Evolutionary conservation across 2,797 vertebrate genomes (phyloP).

Genomic region (Catharus ustulatus): DNA sequence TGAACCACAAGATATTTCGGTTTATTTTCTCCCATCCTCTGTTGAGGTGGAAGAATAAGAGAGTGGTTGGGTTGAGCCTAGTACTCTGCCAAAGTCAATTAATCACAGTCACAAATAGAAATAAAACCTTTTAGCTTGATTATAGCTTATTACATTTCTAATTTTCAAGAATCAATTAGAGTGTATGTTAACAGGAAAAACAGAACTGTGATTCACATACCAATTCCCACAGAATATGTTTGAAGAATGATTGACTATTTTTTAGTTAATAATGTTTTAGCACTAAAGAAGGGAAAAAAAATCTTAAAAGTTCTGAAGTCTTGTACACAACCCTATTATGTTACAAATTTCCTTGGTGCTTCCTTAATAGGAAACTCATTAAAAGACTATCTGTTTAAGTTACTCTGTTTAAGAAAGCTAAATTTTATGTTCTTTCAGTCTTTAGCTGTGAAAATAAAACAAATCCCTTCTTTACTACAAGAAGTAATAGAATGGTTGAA

Average conservation of each 20-base stretch:
- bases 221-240: background rate
- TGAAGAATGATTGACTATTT: background rate
- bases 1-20: background rate
- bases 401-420: background rate
- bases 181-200: background rate
- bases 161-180: background rate
- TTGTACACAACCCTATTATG: background rate
- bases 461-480: background rate
- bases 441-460: background rate
- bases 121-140: background rate
- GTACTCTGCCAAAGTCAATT: background rate
- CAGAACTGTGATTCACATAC: background rate
- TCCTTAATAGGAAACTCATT: background rate
- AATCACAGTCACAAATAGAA: background rate
- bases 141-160: background rate
- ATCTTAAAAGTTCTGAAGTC: background rate
- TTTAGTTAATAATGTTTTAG: background rate
- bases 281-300: background rate
- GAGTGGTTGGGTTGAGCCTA: background rate
- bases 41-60: background rate
- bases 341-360: background rate
- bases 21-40: background rate
- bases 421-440: background rate
- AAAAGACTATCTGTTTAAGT: background rate
- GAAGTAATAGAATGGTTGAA: background rate